Percentiles rank a stretch among this genome's conserved stretches.
Conservation (phyloP, 1,140 invertebrate genomes). For the Megalopta genalis region DNA sequence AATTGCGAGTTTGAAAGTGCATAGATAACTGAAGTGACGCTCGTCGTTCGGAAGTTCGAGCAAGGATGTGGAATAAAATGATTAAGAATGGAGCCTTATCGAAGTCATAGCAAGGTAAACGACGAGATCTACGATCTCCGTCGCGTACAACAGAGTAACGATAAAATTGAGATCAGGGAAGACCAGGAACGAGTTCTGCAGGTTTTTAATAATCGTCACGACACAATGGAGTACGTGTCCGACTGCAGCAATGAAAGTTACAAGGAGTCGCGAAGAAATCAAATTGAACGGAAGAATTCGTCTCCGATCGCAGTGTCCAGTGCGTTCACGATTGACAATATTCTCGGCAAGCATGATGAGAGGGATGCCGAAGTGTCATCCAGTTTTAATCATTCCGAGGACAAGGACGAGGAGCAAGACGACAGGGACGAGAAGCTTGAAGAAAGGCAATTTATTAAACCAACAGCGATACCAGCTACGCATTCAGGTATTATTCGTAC, state of each 20-base stretch:
- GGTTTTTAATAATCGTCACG: conserved; percentile 25
- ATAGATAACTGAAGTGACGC: background rate
- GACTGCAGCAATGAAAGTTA: conserved; percentile 63
- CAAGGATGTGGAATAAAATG: conserved; percentile 38
- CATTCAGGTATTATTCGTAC: conserved; percentile 53
- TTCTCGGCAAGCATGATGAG: conserved; percentile 67
- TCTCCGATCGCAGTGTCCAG: conserved; percentile 54
- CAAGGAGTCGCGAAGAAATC: conserved; percentile 34
- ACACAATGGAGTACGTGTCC: conserved; percentile 55
- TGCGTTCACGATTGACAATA: conserved; percentile 73
- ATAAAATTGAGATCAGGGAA: conserved; percentile 9
- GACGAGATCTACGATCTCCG: conserved; percentile 52
- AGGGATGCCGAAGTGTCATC: conserved; percentile 26
- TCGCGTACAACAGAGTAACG: conserved; percentile 12
- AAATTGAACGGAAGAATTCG: conserved; percentile 42
- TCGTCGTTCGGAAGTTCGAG: background rate
- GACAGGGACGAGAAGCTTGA: conserved; percentile 54
- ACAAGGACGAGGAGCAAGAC: conserved; percentile 54
- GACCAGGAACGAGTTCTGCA: conserved; percentile 26
- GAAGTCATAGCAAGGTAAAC: conserved; percentile 41
- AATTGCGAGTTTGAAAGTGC: background rate
- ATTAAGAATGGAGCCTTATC: conserved; percentile 55
- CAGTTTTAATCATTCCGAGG: conserved; percentile 13
- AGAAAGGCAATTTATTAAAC: conserved; percentile 56
- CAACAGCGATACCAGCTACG: conserved; percentile 50